Base-by-base conservation (phyloP, 2,113 vertebrate species). In the Poeciliopsis prolifica region DNA sequence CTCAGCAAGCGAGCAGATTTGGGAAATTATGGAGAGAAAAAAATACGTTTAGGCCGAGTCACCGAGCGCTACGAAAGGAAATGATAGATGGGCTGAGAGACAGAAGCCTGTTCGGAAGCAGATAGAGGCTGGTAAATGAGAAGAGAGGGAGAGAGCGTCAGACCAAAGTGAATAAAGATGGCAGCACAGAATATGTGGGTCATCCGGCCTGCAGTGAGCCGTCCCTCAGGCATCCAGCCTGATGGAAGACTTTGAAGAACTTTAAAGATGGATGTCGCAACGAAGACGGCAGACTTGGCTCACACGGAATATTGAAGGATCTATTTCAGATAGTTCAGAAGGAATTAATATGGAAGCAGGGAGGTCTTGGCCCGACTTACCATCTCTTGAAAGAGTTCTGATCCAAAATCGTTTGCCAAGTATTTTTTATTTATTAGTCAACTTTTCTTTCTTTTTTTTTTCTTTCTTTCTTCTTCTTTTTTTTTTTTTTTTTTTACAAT, bases 181-280 rank as follows among this genome's bases (percentile, higher is more conserved):
- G 80, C 75, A 84, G 75, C 30, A 37, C 68, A 80, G 84, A 77
- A 90, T 85, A 92, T 92, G 81, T 92, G 89, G 92, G 92, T 90
- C 91, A 92, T 87, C 77, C 71, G 63, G 81, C 85, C 87, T 75
- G 80, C 79, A 86, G 89, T 83, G 88, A 85, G 81, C 72, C 67
- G 81, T 89, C 91, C 90, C 92, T 67, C 65, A 82, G 91, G 86
- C 84, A 80, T 64, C 60, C 68, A 72, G 75, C 79, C 88, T 72
- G 85, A 87, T 79, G 60, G 75, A 81, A 88, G 82, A 87, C 91
- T 93, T 86, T 92, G 90, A 92, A 90, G 86, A 83, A 86, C 87
- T 93, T 91, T 90, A 92, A 93, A 92, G 91, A 87, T 85, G 84
- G 88, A 91, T 92, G 92, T 92, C 74, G 90, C 88, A 88, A 87